Conservation (phyloP, 2,797 vertebrate species). For the Cuculus canorus region DNA sequence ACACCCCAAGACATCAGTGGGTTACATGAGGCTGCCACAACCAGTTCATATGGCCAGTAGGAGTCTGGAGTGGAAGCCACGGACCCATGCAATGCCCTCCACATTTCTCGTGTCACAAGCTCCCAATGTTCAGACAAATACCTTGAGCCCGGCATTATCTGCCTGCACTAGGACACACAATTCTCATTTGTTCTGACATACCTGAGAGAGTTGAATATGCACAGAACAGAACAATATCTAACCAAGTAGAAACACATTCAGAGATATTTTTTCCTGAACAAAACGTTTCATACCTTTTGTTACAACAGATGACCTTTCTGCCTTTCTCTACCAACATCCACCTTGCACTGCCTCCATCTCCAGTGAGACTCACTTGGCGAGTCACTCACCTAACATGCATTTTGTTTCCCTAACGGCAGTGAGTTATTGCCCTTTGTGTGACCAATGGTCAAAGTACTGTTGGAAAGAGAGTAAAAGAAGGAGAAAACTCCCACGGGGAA, state of each 20-base stretch:
- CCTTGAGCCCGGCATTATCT: not conserved
- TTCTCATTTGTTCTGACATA: accelerated
- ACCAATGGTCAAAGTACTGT: not conserved
- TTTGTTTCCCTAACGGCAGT: not conserved
- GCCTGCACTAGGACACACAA: not conserved
- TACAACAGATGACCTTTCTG: not conserved
- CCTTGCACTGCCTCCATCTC: not conserved
- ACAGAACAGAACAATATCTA: not conserved
- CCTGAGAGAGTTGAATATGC: not conserved
- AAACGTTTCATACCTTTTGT: not conserved
- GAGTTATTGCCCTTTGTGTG: not conserved
- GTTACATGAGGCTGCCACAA: not conserved
- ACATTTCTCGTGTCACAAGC: accelerated
- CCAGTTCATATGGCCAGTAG: accelerated
- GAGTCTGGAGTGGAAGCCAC: not conserved
- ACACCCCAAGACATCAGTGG: accelerated
- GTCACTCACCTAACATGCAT: not conserved
- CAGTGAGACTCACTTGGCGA: not conserved
- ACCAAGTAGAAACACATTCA: not conserved
- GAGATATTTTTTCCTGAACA: not conserved
- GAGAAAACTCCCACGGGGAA: not conserved
- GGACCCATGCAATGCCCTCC: accelerated
- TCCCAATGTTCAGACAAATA: accelerated
- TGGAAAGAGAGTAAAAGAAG: not conserved
- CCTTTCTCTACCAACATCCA: not conserved